A percentile compares a stretch with the other conserved stretches of the same genome.
Conservation (phyloP, 2,113 vertebrate genomes). For the Eudyptes chrysolophus region DNA sequence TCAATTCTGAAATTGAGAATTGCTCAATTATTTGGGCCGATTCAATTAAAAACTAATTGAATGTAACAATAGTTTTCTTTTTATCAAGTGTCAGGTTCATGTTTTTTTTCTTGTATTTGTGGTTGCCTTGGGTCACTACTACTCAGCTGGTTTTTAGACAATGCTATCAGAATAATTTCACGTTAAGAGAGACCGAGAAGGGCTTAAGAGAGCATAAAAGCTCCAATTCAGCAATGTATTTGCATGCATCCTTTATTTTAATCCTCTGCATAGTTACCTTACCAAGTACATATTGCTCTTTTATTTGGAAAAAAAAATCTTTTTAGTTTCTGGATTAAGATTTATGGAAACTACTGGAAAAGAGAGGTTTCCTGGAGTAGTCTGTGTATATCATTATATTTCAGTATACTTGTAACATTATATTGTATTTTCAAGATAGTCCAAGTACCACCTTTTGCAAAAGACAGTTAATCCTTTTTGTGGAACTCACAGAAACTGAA, state of each 20-base stretch:
- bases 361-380: neutral
- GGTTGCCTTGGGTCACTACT: neutral
- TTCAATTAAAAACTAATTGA: neutral
- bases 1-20: neutral
- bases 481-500: neutral
- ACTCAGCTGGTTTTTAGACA: neutral
- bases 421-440: neutral
- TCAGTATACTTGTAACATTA: neutral
- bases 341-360: conserved; percentile 32
- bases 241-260: neutral
- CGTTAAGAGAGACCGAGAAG: neutral
- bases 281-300: neutral
- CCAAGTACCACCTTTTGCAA: neutral
- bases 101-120: neutral
- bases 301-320: neutral
- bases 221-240: neutral
- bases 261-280: neutral
- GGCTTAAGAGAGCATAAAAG: neutral
- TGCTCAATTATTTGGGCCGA: neutral
- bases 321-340: neutral
- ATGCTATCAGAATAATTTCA: neutral
- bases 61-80: neutral
- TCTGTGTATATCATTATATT: neutral
- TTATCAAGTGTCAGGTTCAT: neutral
- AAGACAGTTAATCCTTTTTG: neutral